Conservation (phyloP, 2,888 invertebrate genomes). For the Micropterix aruncella region DNA sequence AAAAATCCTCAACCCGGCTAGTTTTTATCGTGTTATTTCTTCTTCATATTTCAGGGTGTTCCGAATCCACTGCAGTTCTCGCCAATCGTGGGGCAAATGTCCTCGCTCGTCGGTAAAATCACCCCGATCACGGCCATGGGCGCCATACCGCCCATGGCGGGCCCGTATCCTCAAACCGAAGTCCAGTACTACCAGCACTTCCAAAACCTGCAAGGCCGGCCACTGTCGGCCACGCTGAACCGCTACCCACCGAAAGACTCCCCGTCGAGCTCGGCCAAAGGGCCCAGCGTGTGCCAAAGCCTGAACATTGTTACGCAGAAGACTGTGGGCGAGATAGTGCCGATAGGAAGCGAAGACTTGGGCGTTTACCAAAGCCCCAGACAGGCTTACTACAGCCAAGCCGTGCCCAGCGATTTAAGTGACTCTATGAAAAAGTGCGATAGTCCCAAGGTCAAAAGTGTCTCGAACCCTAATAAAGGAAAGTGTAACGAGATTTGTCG, state of each 20-base stretch:
- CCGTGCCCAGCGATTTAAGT: neutral
- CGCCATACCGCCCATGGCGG: slow-evolving; percentile 25
- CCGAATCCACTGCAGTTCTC: slow-evolving; percentile 27
- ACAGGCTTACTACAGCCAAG: neutral
- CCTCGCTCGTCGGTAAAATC: slow-evolving; percentile 28
- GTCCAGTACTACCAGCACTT: slow-evolving; percentile 34
- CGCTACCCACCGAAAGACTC: slow-evolving; percentile 27
- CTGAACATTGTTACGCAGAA: slow-evolving; percentile 38
- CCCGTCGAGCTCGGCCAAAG: slow-evolving; percentile 10
- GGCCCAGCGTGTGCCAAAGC: slow-evolving; percentile 36
- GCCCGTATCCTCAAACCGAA: slow-evolving; percentile 23
- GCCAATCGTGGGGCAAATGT: slow-evolving; percentile 19
- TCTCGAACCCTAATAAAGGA: neutral
- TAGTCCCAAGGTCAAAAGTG: neutral
- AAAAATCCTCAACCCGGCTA: no score
- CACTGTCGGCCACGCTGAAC: slow-evolving; percentile 33
- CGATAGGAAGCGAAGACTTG: slow-evolving; percentile 31
- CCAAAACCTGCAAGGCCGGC: slow-evolving; percentile 31
- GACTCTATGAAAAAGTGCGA: neutral
- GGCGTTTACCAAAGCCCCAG: slow-evolving; percentile 26
- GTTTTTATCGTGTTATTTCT: no score
- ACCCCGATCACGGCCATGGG: slow-evolving; percentile 26
- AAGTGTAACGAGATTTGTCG: neutral
- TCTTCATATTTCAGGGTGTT: no score
- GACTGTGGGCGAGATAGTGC: slow-evolving; percentile 36